A percentile compares a stretch with the other conserved stretches of the same genome.
phyloP scores from a whole-genome alignment of 2,113 vertebrate genomes.

The Cynopterus brachyotis region DNA sequence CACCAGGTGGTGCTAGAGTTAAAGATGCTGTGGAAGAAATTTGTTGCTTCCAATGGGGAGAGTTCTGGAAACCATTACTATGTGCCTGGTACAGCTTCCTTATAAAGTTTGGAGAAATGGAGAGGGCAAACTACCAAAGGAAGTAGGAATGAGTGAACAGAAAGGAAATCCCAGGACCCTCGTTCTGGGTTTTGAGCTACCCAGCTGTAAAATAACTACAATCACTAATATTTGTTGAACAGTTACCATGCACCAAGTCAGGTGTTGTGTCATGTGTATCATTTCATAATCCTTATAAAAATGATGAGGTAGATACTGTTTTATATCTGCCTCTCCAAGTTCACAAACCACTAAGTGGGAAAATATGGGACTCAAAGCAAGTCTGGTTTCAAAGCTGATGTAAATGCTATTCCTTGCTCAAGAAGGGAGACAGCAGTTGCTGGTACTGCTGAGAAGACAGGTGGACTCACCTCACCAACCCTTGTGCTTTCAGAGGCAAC shows the following conservation, averaged over 20 bases:
- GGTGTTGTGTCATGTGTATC: not conserved
- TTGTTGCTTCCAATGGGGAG: not conserved
- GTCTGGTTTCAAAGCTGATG: not conserved
- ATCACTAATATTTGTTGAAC: not conserved
- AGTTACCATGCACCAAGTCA: not conserved
- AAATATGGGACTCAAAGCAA: not conserved
- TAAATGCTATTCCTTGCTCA: not conserved
- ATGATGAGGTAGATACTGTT: not conserved
- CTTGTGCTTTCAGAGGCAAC: not conserved
- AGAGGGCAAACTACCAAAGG: not conserved
- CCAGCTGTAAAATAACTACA: constrained; percentile 18
- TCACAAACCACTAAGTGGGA: not conserved
- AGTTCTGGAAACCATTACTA: not conserved
- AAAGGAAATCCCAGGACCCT: not conserved
- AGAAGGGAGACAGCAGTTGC: not conserved
- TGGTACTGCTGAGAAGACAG: not conserved
- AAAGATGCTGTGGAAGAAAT: not conserved
- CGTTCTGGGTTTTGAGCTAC: not conserved
- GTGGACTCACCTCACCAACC: not conserved
- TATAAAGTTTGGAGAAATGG: not conserved
- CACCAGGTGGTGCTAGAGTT: constrained; percentile 70
- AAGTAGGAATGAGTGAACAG: not conserved
- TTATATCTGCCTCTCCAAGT: not conserved
- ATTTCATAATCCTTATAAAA: constrained; percentile 33
- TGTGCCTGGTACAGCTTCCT: not conserved